phyloP scores from a whole-genome alignment of 2,888 invertebrate genomes.

The Steinernema carpocapsae region DNA sequence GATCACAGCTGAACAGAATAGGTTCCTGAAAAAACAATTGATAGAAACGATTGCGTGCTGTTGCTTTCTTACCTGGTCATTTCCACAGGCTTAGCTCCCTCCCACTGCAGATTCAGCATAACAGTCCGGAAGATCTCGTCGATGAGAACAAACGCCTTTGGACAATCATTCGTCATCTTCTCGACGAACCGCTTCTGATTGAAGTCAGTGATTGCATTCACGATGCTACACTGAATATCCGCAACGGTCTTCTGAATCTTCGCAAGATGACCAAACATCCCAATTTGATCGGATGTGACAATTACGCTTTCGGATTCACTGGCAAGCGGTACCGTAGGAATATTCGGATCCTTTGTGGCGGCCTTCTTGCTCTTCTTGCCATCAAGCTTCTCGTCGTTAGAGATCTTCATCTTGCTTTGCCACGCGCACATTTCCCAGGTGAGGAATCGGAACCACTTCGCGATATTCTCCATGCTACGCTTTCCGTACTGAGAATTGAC shows the following conservation, averaged over 20 bases:
- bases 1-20: constrained; percentile 12
- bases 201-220: neutral
- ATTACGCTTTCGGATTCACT: neutral
- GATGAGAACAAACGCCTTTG: neutral
- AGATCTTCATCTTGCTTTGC: neutral
- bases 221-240: constrained; percentile 3
- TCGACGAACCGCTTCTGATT: neutral
- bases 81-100: neutral
- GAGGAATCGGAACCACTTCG: constrained; percentile 16
- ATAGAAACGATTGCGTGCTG: neutral
- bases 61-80: neutral
- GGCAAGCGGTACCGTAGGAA: neutral
- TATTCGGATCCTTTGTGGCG: neutral
- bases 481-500: constrained; percentile 29
- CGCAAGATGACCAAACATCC: neutral
- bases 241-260: constrained; percentile 17
- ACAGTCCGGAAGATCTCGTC: neutral
- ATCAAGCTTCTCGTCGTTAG: constrained; percentile 8
- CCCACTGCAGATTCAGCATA: constrained; percentile 1
- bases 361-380: constrained; percentile 4
- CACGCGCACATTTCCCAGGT: constrained; percentile 28
- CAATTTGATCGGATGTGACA: neutral
- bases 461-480: constrained; percentile 15
- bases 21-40: neutral
- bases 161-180: constrained; percentile 24